Base-by-base conservation (phyloP, 2,888 invertebrate species). In the Asteroscopus sphinx region DNA sequence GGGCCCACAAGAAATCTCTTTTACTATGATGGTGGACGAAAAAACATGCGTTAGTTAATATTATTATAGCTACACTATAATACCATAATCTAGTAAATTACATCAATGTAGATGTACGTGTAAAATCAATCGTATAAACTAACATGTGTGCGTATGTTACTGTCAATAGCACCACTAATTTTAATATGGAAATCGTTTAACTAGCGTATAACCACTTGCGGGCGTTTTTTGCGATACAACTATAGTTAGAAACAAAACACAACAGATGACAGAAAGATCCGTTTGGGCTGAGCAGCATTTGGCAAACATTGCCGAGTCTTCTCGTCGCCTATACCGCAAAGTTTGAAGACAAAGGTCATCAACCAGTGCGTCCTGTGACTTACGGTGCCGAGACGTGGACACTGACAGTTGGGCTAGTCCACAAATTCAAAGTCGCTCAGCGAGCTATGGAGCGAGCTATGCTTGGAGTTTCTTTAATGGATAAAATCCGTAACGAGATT, bases 1-100 rank as follows among this genome's bases (percentile, higher is more conserved):
- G 58, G 26, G 41, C 41, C 44, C 39, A 42, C 58, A 75, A 77
- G 71, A 74, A 77, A 76, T 55, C 41, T 57, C 68, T 68, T 68
- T 70, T 63, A 65, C 67, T 65, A 48, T 61, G 51, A 58, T 46
- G 57, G 52, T 28, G 44, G 41, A 39, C 26, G 35, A 66, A 73
- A 75, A 59, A 66, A 60, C 44, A 52, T 48, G 41, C 56, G 47
- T 70, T 63, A 61, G 44, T 63, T 71, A 67, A 77, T 62, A 53
- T 69, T 72, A 67, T 74, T 76, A 66, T 36, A 21, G 40, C 59
- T 56, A 33, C 42, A 51, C 17, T 4, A 3, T n/a, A n/a, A n/a
- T n/a, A n/a, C 2, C 55, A 75, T 72, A 68, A 64, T 58, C 65
- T 45, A 30, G 61, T 56, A 52, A 68, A 71, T 74, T 54, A 61